Evolutionary conservation across 1,140 invertebrate genomes (phyloP).

Genomic region (Caerostris darwini): DNA sequence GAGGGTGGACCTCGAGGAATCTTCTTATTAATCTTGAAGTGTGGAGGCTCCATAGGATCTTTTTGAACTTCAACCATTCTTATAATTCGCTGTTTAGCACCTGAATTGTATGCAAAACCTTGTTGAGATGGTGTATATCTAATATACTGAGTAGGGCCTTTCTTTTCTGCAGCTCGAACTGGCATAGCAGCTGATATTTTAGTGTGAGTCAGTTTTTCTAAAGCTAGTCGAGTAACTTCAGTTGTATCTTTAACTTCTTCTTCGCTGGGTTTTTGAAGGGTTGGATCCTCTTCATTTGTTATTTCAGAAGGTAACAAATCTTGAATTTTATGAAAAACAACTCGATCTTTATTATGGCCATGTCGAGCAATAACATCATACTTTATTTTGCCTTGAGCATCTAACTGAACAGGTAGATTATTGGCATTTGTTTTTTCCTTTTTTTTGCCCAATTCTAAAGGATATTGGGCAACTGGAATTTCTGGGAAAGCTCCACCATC

Average conservation of each 20-base stretch:
- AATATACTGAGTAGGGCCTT: slow-evolving; percentile 96
- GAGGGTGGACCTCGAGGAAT: slow-evolving; percentile 98
- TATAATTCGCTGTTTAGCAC: slow-evolving; percentile 98
- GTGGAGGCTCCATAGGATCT: slow-evolving; percentile 99
- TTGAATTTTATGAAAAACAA: slow-evolving; percentile 95
- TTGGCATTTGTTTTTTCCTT: slow-evolving; percentile 87
- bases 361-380: slow-evolving; percentile 97
- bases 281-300: slow-evolving; percentile 93
- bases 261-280: slow-evolving; percentile 91
- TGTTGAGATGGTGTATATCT: slow-evolving; percentile 98
- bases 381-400: slow-evolving; percentile 96
- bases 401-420: slow-evolving; percentile 95
- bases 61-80: slow-evolving; percentile 97
- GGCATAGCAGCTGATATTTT: slow-evolving; percentile 96
- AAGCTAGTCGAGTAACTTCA: slow-evolving; percentile 90
- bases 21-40: slow-evolving; percentile 88
- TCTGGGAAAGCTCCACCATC: slow-evolving; percentile 99
- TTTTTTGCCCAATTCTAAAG: slow-evolving; percentile 90
- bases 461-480: slow-evolving; percentile 98
- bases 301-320: slow-evolving; percentile 97
- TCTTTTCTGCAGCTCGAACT: slow-evolving; percentile 93
- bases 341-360: slow-evolving; percentile 97
- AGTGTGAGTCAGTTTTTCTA: slow-evolving; percentile 93
- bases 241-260: slow-evolving; percentile 87
- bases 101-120: slow-evolving; percentile 96